A percentile compares a stretch with the other conserved stretches of the same genome.
Conservation (phyloP, 2,888 invertebrate genomes). For the Agriopis leucophaearia region DNA sequence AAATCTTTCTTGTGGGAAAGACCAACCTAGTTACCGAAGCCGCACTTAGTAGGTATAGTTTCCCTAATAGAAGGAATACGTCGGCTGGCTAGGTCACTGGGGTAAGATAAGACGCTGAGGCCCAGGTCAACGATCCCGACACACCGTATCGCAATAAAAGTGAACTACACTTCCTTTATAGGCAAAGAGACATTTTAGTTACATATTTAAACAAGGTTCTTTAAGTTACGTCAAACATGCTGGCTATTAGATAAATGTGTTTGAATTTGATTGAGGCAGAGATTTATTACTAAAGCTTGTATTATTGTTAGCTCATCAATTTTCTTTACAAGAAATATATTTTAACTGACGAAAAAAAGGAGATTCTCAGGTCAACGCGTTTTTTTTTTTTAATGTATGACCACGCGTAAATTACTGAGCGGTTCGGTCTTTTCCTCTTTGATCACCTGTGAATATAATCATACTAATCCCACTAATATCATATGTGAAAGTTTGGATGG, state of each 20-base stretch:
- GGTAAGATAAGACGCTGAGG: slow-evolving; percentile 42
- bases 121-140: slow-evolving; percentile 37
- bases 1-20: too few species aligned
- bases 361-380: too few species aligned
- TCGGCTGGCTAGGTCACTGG: slow-evolving; percentile 41
- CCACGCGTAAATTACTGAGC: too few species aligned
- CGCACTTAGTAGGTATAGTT: slow-evolving; percentile 2
- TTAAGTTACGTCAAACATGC: not conserved
- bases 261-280: not conserved
- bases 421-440: too few species aligned
- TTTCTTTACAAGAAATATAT: not conserved
- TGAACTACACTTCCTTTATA: not conserved
- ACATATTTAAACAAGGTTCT: slow-evolving; percentile 2
- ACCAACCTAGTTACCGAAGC: not conserved
- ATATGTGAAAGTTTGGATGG: too few species aligned
- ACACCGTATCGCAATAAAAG: slow-evolving; percentile 12
- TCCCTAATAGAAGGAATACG: slow-evolving; percentile 15
- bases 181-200: not conserved
- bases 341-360: not conserved
- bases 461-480: too few species aligned
- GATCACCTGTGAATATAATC: too few species aligned
- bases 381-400: too few species aligned
- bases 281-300: slow-evolving; percentile 1
- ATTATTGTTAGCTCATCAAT: not conserved
- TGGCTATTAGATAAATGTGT: not conserved